Base-by-base conservation (phyloP, 2,888 invertebrate genomes). In the Dione juno region DNA sequence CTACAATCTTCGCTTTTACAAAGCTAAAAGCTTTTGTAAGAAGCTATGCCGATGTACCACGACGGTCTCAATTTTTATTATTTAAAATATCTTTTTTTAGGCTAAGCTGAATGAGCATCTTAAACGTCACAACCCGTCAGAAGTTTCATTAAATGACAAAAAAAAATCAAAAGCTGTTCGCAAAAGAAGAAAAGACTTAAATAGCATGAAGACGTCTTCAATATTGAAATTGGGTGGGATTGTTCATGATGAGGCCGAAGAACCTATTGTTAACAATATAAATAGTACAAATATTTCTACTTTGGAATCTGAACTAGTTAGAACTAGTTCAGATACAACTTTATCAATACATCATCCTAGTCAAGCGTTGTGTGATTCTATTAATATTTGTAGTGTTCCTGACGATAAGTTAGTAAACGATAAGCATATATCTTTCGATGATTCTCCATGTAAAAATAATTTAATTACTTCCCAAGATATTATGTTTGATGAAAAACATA, bases 91-190 rank as follows among this genome's bases (percentile, higher is more conserved):
- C 11, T 0, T 67, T 41, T 70, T 74, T 58, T 67, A 91, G 91
- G 85, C 86, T 9, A 87, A 82, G 71, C 76, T 91, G 67, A 82
- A 82, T 69, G 77, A 79, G 50, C 92, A 92, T 72, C 68, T 88
- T 52, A 80, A 80, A 74, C 65, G 69, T 37, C 89, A 90, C 63
- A 70, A 69, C 14, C 71, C 75, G 9, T 76, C 77, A 9, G 75
- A 77, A 53, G 70, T 61, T 48, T 74, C 75, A 61, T 71, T 66
- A 48, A 78, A 66, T 64, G 67, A 63, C 43, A 78, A 78, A 35
- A 85, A 85, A 75, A 82, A 82, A 1, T 79, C 78, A 74, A 77
- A 80, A 48, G 80, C 81, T 14, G 84, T 86, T 14, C 85, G 91
- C n/a, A 87, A 86, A 75, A 79, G 81, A 69, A 84, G 92, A 76